Evolutionary conservation across 1,140 invertebrate genomes (phyloP), one percentile per base, ranked within the genome.

Genomic region (Propsilocerus akamusi): DNA sequence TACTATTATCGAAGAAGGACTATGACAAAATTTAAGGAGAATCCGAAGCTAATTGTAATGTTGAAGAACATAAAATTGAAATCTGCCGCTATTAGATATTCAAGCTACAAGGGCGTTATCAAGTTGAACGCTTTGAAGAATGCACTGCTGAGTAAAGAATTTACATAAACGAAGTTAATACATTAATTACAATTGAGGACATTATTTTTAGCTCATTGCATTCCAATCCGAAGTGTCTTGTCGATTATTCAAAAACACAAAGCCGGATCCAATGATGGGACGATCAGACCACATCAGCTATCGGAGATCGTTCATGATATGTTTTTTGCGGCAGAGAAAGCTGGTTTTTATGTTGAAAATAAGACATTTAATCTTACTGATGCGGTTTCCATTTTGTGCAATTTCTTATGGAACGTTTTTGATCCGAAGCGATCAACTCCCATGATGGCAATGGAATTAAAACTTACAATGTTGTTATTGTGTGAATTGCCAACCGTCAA

Each of bases 351-450:
- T 7, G 54, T 47, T 11, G 56, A 63, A 47, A 52, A 50, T 0
- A 20, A 23, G 10, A 37, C 37, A 50, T 63, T 58, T 49, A 50
- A 58, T 10, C 48, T 64, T 49, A 62, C 62, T 14, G 52, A 47
- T 6, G 54, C 55, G 5, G 58, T 58, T 5, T 49, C 49, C 0
- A 51, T 60, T 23, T 48, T 64, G 26, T 51, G 59, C 8, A 64
- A 62, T 47, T 64, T 64, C 49, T 59, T 64, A 49, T 64, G 63
- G 63, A 59, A 64, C 37, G 54, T 63, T 17, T 64, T 58, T 49
- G 63, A 64, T 55, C 59, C 63, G 61, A 64, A 62, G 20, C 54
- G 63, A 1, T 52, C 57, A 6, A 59, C 63, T 37, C 62, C 62
- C 0, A 61, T 64, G 3, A 62, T 62, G 0, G 20, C 61, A 46